Evolutionary conservation across 35 echinoderm and acorn worm species (phyloP).

Genomic region (Nesometra sesokonis): DNA sequence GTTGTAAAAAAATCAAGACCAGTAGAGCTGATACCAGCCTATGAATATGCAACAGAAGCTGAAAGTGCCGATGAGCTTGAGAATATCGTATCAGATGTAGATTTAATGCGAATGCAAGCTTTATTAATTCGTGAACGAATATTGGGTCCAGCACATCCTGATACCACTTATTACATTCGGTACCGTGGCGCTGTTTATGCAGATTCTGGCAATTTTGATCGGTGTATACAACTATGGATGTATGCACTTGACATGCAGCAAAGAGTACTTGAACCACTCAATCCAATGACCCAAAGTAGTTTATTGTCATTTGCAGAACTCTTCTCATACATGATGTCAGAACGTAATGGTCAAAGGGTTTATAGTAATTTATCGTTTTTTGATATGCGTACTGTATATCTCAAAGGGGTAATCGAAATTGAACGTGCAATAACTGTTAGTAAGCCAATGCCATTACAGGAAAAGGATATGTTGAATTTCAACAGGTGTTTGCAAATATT

Average conservation of each 20-base stretch:
- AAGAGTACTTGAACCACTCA: slow-evolving; percentile 80
- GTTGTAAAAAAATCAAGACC: slow-evolving; percentile 52
- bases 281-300: slow-evolving; percentile 99
- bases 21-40: slow-evolving; percentile 48
- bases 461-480: slow-evolving; percentile 78
- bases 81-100: slow-evolving; percentile 82
- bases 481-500: slow-evolving; percentile 77
- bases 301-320: slow-evolving; percentile 94
- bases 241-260: slow-evolving; percentile 98
- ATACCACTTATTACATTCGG: slow-evolving; percentile 96
- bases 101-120: slow-evolving; percentile 99
- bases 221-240: slow-evolving; percentile 95
- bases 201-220: slow-evolving; percentile 90
- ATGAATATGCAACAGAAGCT: slow-evolving; percentile 79
- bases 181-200: slow-evolving; percentile 96
- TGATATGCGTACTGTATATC: not conserved
- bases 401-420: slow-evolving; percentile 2
- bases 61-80: slow-evolving; percentile 61
- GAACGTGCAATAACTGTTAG: not conserved
- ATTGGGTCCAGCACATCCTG: slow-evolving; percentile 89
- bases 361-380: slow-evolving; percentile 4
- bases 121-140: slow-evolving; percentile 91
- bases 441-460: slow-evolving; percentile 8
- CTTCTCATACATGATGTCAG: slow-evolving; percentile 94
- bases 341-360: slow-evolving; percentile 61